Conservation (phyloP, 2,797 vertebrate genomes). For the Paramormyrops hopkinsi region DNA sequence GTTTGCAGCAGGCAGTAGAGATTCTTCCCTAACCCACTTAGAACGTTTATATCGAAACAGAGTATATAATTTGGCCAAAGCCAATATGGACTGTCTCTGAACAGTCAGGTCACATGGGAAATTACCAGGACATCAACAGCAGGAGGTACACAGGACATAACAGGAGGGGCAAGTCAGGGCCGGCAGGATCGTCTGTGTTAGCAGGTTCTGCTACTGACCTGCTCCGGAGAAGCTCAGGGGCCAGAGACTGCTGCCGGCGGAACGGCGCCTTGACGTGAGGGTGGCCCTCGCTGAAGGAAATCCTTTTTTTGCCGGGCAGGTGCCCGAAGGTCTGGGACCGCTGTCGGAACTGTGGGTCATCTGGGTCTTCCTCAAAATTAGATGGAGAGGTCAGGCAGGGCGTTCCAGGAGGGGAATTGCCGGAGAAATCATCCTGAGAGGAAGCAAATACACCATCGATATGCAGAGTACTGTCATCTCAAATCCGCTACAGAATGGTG, state of each 20-base stretch:
- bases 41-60: neutral
- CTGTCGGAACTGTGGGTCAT: slow-evolving; percentile 78
- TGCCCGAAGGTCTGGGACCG: slow-evolving; percentile 96
- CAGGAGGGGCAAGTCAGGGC: neutral
- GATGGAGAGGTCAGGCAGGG: slow-evolving; percentile 66
- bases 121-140: neutral
- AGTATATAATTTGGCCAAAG: neutral
- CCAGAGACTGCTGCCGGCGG: slow-evolving; percentile 71
- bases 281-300: slow-evolving; percentile 77
- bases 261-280: slow-evolving; percentile 54
- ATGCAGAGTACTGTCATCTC: neutral
- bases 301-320: slow-evolving; percentile 79
- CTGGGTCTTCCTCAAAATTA: slow-evolving; percentile 75
- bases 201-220: slow-evolving; percentile 58
- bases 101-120: neutral
- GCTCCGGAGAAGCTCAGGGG: slow-evolving; percentile 63
- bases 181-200: neutral
- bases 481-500: neutral
- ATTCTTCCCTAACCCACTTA: neutral
- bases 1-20: neutral
- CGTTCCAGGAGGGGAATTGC: slow-evolving; percentile 84
- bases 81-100: neutral
- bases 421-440: slow-evolving; percentile 80
- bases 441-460: neutral
- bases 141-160: neutral